Base-by-base conservation (phyloP, 1,140 invertebrate genomes). In the Papilio machaon region DNA sequence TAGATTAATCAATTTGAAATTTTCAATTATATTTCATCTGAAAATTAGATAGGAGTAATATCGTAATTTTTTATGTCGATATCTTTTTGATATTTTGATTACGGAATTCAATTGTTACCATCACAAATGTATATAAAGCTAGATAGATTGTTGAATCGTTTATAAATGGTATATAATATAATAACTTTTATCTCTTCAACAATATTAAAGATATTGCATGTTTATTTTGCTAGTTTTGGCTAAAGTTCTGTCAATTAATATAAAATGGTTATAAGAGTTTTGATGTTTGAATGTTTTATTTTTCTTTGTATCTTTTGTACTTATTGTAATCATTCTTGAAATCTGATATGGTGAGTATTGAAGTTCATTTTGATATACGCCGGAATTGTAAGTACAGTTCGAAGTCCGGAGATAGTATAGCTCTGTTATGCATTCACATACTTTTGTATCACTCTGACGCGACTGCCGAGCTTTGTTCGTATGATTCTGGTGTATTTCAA, bases 121-220 rank as follows among this genome's bases (percentile, higher is more conserved):
- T 91, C 90, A 91, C 91, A 91, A 91, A 82, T 89, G 87, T 92
- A 89, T 89, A 90, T 83, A 85, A 80, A 81, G 81, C 86, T 89
- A 90, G 88, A 78, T 91, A 91, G 86, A 89, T 90, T 89, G 89
- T 92, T 92, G 85, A 92, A 87, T 89, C 87, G 80, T 88, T 85
- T 81, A 87, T 87, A 83, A 86, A 88, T 80, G 74, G 54, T 60
- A 81, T 82, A 79, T 54, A 67, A 11, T 19, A 77, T 52, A 82
- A 73, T 9, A 70, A 77, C 80, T 81, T 82, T 74, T 80, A 73
- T 82, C 67, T 73, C 78, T 83, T 79, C 38, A 60, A 81, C 35
- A 80, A 7, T 64, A 73, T 70, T 10, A 43, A 75, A 79, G 58
- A 47, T 49, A 35, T 49, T 77, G 49, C 60, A 23, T 58, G 9